Evolutionary conservation across 1,140 invertebrate species (phyloP).

Genomic region (Globodera rostochiensis): DNA sequence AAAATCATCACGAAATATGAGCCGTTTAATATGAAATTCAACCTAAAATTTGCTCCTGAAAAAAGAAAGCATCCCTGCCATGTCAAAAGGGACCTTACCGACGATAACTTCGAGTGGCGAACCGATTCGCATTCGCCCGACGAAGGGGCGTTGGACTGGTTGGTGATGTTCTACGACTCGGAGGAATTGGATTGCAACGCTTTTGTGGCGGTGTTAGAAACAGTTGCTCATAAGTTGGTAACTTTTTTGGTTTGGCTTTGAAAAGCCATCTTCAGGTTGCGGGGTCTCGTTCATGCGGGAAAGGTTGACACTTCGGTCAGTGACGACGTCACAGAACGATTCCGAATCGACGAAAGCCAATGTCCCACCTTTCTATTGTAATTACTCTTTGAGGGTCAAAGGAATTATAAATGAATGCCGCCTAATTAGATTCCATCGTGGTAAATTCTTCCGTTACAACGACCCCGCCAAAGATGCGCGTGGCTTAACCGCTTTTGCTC

Average conservation of each 20-base stretch:
- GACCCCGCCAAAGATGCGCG: conserved; percentile 62
- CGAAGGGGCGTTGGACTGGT: conserved; percentile 64
- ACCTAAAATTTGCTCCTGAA: neutral
- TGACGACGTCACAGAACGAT: conserved; percentile 63
- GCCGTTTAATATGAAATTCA: conserved; percentile 5
- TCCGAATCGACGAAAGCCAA: conserved; percentile 59
- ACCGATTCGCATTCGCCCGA: conserved; percentile 64
- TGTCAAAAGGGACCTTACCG: conserved; percentile 59
- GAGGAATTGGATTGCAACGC: conserved; percentile 63
- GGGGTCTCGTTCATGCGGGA: conserved; percentile 62
- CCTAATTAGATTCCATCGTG: conserved; percentile 59
- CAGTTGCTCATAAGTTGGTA: conserved; percentile 64
- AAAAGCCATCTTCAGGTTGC: conserved; percentile 44
- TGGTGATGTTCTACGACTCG: conserved; percentile 66
- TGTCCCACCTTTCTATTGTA: conserved; percentile 64
- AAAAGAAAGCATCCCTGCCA: neutral
- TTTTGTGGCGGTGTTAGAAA: conserved; percentile 62
- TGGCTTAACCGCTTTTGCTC: conserved; percentile 58
- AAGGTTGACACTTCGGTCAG: conserved; percentile 64
- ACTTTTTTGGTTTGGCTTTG: neutral
- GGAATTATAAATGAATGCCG: neutral
- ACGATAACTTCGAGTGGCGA: conserved; percentile 60
- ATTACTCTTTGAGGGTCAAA: neutral
- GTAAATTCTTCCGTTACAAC: conserved; percentile 66
- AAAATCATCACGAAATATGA: neutral